phyloP scores from a whole-genome alignment of 1,140 invertebrate genomes.

The Lutraria rhynchaena region DNA sequence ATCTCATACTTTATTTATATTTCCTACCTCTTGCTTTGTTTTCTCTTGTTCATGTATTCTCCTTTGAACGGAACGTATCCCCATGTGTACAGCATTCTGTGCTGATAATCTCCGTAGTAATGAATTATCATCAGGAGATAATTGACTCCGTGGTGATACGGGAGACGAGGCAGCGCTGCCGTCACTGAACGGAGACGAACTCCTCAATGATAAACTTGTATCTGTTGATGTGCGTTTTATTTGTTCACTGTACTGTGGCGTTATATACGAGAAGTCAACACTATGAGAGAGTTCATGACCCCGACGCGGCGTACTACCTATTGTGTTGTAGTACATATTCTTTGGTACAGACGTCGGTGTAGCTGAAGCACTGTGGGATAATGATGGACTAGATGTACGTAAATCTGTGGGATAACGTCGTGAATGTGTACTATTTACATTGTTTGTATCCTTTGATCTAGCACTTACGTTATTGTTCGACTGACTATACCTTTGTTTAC shows the following conservation, averaged over 20 bases:
- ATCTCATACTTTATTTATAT: not conserved
- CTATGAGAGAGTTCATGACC: slow-evolving; percentile 74
- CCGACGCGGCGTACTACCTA: slow-evolving; percentile 65
- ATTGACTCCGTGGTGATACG: slow-evolving; percentile 35
- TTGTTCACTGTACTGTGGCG: slow-evolving; percentile 63
- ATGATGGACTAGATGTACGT: slow-evolving; percentile 63
- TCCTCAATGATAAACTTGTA: slow-evolving; percentile 72
- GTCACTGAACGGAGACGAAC: slow-evolving; percentile 61
- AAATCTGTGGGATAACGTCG: slow-evolving; percentile 63
- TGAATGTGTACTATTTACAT: slow-evolving; percentile 24
- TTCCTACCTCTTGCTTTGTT: slow-evolving; percentile 77
- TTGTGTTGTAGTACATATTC: slow-evolving; percentile 58
- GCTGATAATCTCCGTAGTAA: slow-evolving; percentile 70
- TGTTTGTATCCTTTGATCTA: slow-evolving; percentile 34
- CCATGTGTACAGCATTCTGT: slow-evolving; percentile 77
- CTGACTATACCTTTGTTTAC: slow-evolving; percentile 26
- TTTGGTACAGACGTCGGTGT: slow-evolving; percentile 55
- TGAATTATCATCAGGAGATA: slow-evolving; percentile 68
- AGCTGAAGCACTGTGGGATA: slow-evolving; percentile 53
- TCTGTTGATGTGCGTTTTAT: slow-evolving; percentile 77
- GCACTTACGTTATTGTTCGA: slow-evolving; percentile 52
- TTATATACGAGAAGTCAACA: slow-evolving; percentile 72
- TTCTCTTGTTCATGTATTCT: slow-evolving; percentile 78
- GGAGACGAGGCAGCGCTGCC: slow-evolving; percentile 42
- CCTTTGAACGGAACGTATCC: slow-evolving; percentile 77